phyloP scores from a whole-genome alignment of 2,888 invertebrate genomes.

The Cryptus viduatorius region DNA sequence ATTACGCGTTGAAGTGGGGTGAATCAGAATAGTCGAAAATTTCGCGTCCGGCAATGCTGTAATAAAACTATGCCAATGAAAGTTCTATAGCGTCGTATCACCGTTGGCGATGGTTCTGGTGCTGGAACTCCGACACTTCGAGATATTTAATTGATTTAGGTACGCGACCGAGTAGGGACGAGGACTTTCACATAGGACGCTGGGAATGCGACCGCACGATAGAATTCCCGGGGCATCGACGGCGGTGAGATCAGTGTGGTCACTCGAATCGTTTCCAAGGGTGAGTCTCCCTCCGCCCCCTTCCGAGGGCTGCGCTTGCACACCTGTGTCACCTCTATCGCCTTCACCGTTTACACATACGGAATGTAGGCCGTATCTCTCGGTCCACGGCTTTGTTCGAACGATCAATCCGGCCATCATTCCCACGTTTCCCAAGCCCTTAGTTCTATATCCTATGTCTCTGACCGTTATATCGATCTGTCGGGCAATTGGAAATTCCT shows the following conservation, averaged over 20 bases:
- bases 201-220: conserved; percentile 77
- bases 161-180: conserved; percentile 67
- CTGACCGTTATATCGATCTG: conserved; percentile 51
- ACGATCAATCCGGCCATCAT: conserved; percentile 62
- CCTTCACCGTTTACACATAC: conserved; percentile 57
- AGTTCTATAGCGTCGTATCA: conserved; percentile 47
- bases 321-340: conserved; percentile 62
- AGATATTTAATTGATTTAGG: conserved; percentile 82
- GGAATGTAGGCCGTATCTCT: conserved; percentile 60
- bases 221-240: conserved; percentile 76
- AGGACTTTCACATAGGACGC: conserved; percentile 75
- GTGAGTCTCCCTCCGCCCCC: conserved; percentile 55
- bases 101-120: conserved; percentile 5
- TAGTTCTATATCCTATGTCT: background rate
- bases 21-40: conserved; percentile 17
- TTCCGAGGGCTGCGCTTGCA: conserved; percentile 37
- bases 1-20: background rate
- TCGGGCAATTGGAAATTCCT: conserved; percentile 58
- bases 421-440: conserved; percentile 24
- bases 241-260: conserved; percentile 72
- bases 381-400: conserved; percentile 37
- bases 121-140: conserved; percentile 67
- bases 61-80: conserved; percentile 70
- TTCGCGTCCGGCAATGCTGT: conserved; percentile 1
- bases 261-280: conserved; percentile 73